A percentile compares a stretch with the other conserved stretches of the same genome.
Evolutionary conservation across 2,113 vertebrate species (phyloP).

Genomic region (Sclerurus mexicanus): DNA sequence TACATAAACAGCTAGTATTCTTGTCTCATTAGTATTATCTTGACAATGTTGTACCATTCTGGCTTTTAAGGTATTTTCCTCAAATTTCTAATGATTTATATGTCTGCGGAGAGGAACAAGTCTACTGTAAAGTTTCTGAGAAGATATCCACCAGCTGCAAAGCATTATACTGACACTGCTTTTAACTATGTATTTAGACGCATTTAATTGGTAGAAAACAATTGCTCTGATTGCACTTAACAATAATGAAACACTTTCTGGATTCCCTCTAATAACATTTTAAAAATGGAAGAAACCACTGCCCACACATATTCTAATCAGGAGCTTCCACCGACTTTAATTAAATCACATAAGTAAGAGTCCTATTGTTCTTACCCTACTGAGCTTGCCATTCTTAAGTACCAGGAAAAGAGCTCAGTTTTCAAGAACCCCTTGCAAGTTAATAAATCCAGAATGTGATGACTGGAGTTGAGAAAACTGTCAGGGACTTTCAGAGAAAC

Average conservation of each 20-base stretch:
- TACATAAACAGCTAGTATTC: neutral
- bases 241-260: neutral
- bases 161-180: neutral
- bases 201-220: constrained; percentile 17
- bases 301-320: neutral
- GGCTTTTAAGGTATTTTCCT: neutral
- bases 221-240: neutral
- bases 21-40: neutral
- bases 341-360: neutral
- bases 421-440: neutral
- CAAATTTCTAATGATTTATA: neutral
- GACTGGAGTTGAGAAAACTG: neutral
- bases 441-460: neutral
- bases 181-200: constrained; percentile 12
- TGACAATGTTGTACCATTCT: neutral
- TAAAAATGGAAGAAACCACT: neutral
- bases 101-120: neutral
- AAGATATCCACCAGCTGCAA: neutral
- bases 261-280: neutral
- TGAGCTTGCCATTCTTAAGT: neutral
- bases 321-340: neutral
- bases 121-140: neutral
- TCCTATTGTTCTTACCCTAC: neutral
- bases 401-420: neutral
- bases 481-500: neutral